A percentile compares a stretch with the other conserved stretches of the same genome.
Evolutionary conservation across 1,140 invertebrate genomes (phyloP).

Genomic region (Drosophila lacteicornis): DNA sequence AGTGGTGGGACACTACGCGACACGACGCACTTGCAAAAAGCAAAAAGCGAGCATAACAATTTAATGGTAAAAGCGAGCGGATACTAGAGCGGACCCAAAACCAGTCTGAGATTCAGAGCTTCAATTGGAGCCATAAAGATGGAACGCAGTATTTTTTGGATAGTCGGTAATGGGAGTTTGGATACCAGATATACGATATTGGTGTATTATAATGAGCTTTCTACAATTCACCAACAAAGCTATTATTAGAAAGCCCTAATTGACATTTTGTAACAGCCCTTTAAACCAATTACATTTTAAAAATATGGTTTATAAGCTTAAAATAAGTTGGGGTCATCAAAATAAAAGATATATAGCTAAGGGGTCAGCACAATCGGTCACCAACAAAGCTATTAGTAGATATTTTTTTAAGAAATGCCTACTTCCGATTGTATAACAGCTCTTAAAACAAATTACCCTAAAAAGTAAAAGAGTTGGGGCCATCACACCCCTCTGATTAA

Average conservation of each 20-base stretch:
- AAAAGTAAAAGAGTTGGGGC: conserved; percentile 12
- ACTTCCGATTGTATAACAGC: conserved; percentile 12
- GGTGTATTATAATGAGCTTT: not conserved
- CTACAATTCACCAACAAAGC: not conserved
- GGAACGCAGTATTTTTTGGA: conserved; percentile 6
- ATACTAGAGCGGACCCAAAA: conserved; percentile 3
- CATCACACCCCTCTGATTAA: conserved; percentile 13
- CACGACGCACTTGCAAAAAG: conserved; percentile 30
- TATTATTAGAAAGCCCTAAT: not conserved
- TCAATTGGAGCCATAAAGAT: conserved; percentile 48
- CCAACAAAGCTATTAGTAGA: no score
- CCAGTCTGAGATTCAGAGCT: conserved; percentile 5
- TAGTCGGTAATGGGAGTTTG: not conserved
- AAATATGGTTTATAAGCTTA: no score
- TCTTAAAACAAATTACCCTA: not conserved
- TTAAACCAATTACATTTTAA: no score
- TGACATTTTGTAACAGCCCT: no score
- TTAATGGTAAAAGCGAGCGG: conserved; percentile 2
- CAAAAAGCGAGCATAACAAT: conserved; percentile 23
- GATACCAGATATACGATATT: not conserved
- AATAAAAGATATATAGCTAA: no score
- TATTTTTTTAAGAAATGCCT: not conserved
- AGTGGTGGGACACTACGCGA: not conserved
- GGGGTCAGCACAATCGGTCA: not conserved
- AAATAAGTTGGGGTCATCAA: no score